Evolutionary conservation across 2,113 vertebrate genomes (phyloP), one percentile per base, ranked within the genome.

Genomic region (Diadophis punctatus): DNA sequence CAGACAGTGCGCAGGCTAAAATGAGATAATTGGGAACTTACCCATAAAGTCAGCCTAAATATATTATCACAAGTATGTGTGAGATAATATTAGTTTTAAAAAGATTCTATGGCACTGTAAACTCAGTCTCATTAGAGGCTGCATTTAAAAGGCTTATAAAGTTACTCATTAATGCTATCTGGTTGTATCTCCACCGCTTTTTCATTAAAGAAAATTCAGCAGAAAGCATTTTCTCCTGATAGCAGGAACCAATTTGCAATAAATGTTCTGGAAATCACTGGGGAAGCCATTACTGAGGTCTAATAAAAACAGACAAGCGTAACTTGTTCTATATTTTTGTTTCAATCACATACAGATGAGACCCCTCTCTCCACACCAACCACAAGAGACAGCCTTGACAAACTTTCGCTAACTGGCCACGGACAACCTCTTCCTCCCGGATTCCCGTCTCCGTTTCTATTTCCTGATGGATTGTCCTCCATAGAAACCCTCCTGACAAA

Each of bases 401-500:
- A 99, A 98, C 98, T 99, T 98, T 98, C 99, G 95, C 95, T 99
- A 97, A 98, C 98, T 93, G 98, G 99, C 94, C 99, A 99, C 63
- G 98, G 99, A 96, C 99, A 99, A 95, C 98, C 97, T 90, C 98
- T 99, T 92, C 99, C 98, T 95, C 99, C 99, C 0, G 99, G 99
- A 92, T 99, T 99, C 95, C 99, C 99, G 48, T 99, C 99, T 96
- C 99, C 99, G 95, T 99, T 99, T 94, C 98, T 99, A 95, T 99
- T 99, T 97, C 99, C 99, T 93, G 99, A 99, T 93, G 99, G 99
- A 94, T 90, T 99, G 96, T 99, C 99, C 93, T 99, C 99, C 96
- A 99, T 99, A 98, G 99, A 99, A 98, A 99, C 99, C 86, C 99
- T 99, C 92, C 98, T 99, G 97, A 99, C 99, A 96, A 99, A 99